A percentile compares a stretch with the other conserved stretches of the same genome.
Evolutionary conservation across 2,888 invertebrate species (phyloP).

Genomic region (Thera obeliscata): DNA sequence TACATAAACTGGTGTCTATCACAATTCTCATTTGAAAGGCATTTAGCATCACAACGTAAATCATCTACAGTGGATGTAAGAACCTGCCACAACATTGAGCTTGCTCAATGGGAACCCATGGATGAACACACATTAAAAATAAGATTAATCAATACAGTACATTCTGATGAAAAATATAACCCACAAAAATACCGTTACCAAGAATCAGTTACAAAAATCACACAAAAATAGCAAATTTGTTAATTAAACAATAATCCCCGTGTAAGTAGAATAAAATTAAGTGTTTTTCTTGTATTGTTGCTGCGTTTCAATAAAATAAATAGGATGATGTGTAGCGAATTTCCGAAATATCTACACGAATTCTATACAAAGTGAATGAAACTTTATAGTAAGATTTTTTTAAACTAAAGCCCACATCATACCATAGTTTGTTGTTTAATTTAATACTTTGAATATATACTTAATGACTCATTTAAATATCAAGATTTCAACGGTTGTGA

Average conservation of each 20-base stretch:
- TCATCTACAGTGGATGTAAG: neutral
- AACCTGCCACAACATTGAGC: slow-evolving; percentile 37
- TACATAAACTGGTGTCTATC: neutral
- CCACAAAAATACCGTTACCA: slow-evolving; percentile 7
- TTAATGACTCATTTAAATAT: too few relatives aligned
- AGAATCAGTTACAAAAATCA: slow-evolving; percentile 10
- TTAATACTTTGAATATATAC: too few relatives aligned
- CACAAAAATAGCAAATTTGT: neutral
- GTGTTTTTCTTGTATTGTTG: neutral
- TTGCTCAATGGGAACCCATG: slow-evolving; percentile 39
- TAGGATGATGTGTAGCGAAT: too few relatives aligned
- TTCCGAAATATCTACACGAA: too few relatives aligned
- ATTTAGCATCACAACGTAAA: neutral
- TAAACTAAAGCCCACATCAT: too few relatives aligned
- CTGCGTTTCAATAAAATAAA: too few relatives aligned
- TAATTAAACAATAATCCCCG: neutral
- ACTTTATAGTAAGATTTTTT: too few relatives aligned
- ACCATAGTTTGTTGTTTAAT: too few relatives aligned
- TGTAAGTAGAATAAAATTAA: neutral
- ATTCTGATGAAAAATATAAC: neutral
- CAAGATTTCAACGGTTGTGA: too few relatives aligned
- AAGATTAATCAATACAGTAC: slow-evolving; percentile 8
- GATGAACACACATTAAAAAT: slow-evolving; percentile 20
- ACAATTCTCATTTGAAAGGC: slow-evolving; percentile 7
- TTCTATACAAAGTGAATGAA: too few relatives aligned